phyloP scores from a whole-genome alignment of 1,140 invertebrate species.

The Drosophila suzukii region DNA sequence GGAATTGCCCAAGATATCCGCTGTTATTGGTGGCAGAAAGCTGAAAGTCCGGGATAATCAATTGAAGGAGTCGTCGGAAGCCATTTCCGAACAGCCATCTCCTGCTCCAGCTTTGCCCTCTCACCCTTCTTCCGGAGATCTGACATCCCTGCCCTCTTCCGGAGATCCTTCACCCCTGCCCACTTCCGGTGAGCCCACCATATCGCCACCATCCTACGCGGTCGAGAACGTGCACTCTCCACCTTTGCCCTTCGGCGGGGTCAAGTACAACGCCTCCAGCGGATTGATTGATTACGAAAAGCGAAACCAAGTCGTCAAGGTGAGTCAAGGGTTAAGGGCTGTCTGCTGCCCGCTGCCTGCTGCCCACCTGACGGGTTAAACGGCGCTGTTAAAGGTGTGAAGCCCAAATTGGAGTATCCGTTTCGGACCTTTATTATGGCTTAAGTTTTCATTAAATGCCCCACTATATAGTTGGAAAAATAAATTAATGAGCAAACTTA shows the following conservation, averaged over 20 bases:
- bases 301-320: conserved; percentile 72
- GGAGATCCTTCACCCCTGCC: neutral
- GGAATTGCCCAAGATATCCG: conserved; percentile 45
- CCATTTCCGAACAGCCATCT: neutral
- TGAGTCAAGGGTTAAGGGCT: conserved; percentile 52
- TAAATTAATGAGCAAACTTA: no score
- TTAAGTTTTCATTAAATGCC: conserved; percentile 7
- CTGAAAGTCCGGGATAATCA: conserved; percentile 14
- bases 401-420: conserved; percentile 41
- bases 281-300: conserved; percentile 79
- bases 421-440: conserved; percentile 41
- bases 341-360: neutral
- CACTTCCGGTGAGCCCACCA: neutral
- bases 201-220: neutral
- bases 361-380: neutral
- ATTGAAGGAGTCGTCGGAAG: conserved; percentile 15
- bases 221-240: neutral
- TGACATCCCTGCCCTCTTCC: neutral
- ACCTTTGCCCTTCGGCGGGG: conserved; percentile 48
- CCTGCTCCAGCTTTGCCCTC: neutral
- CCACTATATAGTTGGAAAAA: neutral
- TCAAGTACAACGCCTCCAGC: conserved; percentile 24
- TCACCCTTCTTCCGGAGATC: neutral
- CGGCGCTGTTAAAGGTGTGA: neutral
- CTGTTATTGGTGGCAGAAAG: conserved; percentile 36